A percentile compares a stretch with the other conserved stretches of the same genome.
phyloP scores from a whole-genome alignment of 2,797 vertebrate species.

The Typhlichthys subterraneus region DNA sequence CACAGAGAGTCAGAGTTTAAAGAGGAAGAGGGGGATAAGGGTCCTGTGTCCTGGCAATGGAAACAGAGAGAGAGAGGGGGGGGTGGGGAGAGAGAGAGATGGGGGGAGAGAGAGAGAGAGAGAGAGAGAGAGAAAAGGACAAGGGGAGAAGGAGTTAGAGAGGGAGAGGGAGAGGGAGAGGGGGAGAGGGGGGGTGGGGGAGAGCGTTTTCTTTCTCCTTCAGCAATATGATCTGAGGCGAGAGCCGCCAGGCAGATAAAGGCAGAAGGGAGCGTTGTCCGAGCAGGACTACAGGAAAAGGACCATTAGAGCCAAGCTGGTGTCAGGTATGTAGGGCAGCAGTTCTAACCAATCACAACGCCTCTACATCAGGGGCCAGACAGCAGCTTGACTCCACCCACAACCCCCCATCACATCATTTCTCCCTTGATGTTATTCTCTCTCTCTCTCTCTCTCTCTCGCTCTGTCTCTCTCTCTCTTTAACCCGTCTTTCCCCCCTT shows the following conservation, averaged over 20 bases:
- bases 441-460: neutral
- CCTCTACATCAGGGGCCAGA: slow-evolving; percentile 54
- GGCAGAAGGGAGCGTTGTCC: slow-evolving; percentile 73
- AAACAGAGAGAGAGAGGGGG: slow-evolving; percentile 1
- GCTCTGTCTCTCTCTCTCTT: slow-evolving; percentile 22
- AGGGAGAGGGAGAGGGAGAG: neutral
- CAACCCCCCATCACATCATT: too few species aligned
- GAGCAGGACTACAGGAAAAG: slow-evolving; percentile 68
- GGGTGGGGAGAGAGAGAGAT: neutral
- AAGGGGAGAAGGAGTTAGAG: too few species aligned
- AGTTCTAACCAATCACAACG: slow-evolving; percentile 59
- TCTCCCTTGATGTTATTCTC: too few species aligned
- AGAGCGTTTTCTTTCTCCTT: slow-evolving; percentile 64
- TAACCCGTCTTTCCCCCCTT: neutral
- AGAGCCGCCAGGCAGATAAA: slow-evolving; percentile 66
- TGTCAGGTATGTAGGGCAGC: slow-evolving; percentile 67
- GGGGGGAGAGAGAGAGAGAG: neutral
- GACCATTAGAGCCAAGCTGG: slow-evolving; percentile 69
- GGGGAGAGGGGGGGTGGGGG: slow-evolving; percentile 21
- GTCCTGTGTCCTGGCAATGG: too few species aligned
- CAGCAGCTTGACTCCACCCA: slow-evolving; percentile 46
- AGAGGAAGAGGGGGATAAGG: slow-evolving; percentile 7
- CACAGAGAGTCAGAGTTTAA: slow-evolving; percentile 8
- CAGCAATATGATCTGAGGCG: slow-evolving; percentile 71
- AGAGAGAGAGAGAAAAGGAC: too few species aligned